Percentiles rank a stretch among this genome's conserved stretches.
Conservation (phyloP, 2,113 vertebrate species). For the Oryzias woworae region DNA sequence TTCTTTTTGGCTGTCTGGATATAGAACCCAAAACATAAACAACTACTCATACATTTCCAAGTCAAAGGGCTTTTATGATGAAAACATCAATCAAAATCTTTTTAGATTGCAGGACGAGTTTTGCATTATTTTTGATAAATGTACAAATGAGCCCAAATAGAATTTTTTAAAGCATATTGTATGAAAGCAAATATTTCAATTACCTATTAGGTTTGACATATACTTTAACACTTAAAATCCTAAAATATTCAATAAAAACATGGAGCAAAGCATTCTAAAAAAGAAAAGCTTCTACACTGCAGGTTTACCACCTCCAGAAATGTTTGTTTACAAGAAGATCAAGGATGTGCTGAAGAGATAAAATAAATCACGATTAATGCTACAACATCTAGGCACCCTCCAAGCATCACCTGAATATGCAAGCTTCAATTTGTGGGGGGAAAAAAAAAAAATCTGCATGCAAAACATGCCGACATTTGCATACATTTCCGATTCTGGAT, state of each 20-base stretch:
- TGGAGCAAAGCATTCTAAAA: slow-evolving; percentile 62
- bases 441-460: slow-evolving; percentile 67
- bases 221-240: slow-evolving; percentile 39
- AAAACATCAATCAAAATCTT: background rate
- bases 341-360: slow-evolving; percentile 49
- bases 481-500: slow-evolving; percentile 79
- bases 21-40: slow-evolving; percentile 23
- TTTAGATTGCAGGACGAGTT: too few relatives aligned
- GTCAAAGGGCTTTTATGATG: slow-evolving; percentile 6
- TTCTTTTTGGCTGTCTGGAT: slow-evolving; percentile 17
- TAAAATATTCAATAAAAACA: slow-evolving; percentile 51
- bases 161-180: too few relatives aligned
- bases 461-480: slow-evolving; percentile 78
- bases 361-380: slow-evolving; percentile 73
- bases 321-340: slow-evolving; percentile 67
- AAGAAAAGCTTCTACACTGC: slow-evolving; percentile 63
- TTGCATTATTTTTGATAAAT: too few relatives aligned
- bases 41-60: slow-evolving; percentile 11
- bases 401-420: slow-evolving; percentile 72
- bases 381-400: slow-evolving; percentile 59
- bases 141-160: too few relatives aligned
- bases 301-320: slow-evolving; percentile 48
- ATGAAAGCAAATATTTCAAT: slow-evolving; percentile 12
- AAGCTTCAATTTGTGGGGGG: slow-evolving; percentile 64
- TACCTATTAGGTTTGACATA: slow-evolving; percentile 38